Percentiles rank a stretch among this genome's conserved stretches.
Conservation (phyloP, 2,888 invertebrate species). For the Cryptus armator region DNA sequence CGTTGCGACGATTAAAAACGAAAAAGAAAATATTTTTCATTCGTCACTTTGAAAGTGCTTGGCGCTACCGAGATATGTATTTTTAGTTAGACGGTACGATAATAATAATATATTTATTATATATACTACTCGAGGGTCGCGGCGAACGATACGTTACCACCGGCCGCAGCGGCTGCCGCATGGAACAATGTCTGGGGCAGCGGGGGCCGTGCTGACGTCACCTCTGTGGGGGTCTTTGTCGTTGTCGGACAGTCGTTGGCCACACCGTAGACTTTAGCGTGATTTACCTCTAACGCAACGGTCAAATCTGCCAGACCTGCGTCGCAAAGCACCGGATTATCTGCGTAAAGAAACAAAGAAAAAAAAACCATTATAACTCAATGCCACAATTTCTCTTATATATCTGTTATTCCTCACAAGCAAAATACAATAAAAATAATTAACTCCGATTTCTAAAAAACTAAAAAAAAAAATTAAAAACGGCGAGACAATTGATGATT, state of each 20-base stretch:
- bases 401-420: neutral
- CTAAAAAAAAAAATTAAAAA: neutral
- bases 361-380: slow-evolving; percentile 17
- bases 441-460: neutral
- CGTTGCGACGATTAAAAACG: neutral
- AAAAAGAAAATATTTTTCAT: neutral
- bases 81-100: slow-evolving; percentile 12
- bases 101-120: slow-evolving; percentile 48
- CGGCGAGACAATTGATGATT: neutral
- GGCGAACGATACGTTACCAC: slow-evolving; percentile 83
- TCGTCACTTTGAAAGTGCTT: neutral
- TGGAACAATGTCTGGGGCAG: slow-evolving; percentile 79
- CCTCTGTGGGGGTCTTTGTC: slow-evolving; percentile 73
- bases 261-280: slow-evolving; percentile 90
- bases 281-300: slow-evolving; percentile 89
- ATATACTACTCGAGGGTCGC: slow-evolving; percentile 81
- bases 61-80: slow-evolving; percentile 10
- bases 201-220: slow-evolving; percentile 74
- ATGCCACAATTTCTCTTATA: neutral
- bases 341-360: slow-evolving; percentile 85
- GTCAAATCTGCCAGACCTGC: slow-evolving; percentile 90
- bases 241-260: slow-evolving; percentile 85
- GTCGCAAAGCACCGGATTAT: slow-evolving; percentile 93
- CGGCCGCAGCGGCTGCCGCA: slow-evolving; percentile 80
- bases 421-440: neutral